Base-by-base conservation (phyloP, 2,797 vertebrate genomes). In the Tapera naevia region DNA sequence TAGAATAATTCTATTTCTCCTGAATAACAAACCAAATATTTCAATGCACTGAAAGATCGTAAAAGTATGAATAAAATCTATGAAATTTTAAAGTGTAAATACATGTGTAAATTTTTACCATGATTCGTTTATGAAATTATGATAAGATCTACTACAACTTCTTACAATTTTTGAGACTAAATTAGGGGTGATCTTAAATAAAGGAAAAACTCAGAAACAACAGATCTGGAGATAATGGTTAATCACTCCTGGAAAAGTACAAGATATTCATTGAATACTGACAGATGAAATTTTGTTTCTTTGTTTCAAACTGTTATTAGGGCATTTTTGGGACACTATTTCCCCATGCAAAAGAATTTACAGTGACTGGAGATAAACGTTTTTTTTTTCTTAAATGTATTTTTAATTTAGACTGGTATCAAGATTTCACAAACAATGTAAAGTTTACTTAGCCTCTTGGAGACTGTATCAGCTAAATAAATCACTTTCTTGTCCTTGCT, bases 361-460 rank as follows among this genome's bases (percentile, higher is more conserved):
- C 81, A 61, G 51, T 57, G 12, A 32, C 19, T 84, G 43, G 7
- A 78, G n/a, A 62, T 17, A 78, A 80, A n/a, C n/a, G 11, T 14
- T 11, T 15, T 61, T 27, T 2, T 65, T 85, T 87, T 75, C 43
- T 89, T 93, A 88, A 80, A 50, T 5, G 17, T 45, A 56, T 46
- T 70, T 91, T 87, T 80, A 96, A 82, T 85, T 94, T 87, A 89
- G 19, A 5, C 1, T 43, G 8, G 2, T 53, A 87, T 81, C 61
- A 91, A 89, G 87, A 87, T 3, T 80, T 93, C 61, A 70, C 62
- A 90, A 94, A 91, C 3, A 0, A 48, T 28, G 24, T 82, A 88
- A 78, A 89, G 70, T 5, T 86, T 95, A 92, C 60, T 94, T 96
- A 85, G 60, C 69, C 83, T 96, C 91, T 93, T 41, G 83, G 94